These are phyloP conservation scores for Periparus ater DNA, from an alignment of 2,797 vertebrate genomes.

Conservation along the genomic window DNA sequence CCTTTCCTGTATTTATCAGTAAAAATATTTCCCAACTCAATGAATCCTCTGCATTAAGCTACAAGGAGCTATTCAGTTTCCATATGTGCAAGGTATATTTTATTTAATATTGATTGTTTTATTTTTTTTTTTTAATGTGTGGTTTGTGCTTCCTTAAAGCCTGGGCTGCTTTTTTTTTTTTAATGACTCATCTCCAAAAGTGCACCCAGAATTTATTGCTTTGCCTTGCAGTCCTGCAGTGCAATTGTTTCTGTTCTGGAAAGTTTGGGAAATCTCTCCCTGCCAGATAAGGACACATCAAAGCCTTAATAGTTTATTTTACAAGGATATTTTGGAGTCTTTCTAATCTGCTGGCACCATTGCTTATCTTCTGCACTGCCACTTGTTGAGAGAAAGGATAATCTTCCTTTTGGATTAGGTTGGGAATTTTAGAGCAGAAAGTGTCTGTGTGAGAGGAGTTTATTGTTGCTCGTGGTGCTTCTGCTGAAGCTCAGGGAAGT, in stretches of 20 bases:
- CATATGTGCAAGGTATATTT: neutral
- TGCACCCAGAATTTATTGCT: neutral
- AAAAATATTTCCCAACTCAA: neutral
- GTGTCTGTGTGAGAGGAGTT: neutral
- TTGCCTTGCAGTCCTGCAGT: neutral
- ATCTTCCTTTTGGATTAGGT: neutral
- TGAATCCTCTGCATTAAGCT: neutral
- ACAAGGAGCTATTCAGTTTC: neutral
- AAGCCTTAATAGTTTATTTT: slow-evolving; percentile 14
- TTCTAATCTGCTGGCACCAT: neutral
- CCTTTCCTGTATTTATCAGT: neutral
- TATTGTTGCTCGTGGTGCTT: neutral
- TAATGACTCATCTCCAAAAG: neutral
- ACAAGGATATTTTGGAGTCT: neutral
- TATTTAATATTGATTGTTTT: neutral
- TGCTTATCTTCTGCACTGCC: neutral
- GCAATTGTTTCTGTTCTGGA: neutral
- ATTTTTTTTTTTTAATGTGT: neutral
- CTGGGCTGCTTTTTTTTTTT: neutral
- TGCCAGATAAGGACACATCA: slow-evolving; percentile 7
- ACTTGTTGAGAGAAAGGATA: slow-evolving; percentile 28
- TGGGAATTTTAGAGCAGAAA: neutral
- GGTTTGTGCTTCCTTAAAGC: neutral
- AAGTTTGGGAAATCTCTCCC: neutral
- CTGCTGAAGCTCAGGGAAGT: neutral